phyloP scores from a whole-genome alignment of 2,113 vertebrate genomes.

The Redunca redunca region DNA sequence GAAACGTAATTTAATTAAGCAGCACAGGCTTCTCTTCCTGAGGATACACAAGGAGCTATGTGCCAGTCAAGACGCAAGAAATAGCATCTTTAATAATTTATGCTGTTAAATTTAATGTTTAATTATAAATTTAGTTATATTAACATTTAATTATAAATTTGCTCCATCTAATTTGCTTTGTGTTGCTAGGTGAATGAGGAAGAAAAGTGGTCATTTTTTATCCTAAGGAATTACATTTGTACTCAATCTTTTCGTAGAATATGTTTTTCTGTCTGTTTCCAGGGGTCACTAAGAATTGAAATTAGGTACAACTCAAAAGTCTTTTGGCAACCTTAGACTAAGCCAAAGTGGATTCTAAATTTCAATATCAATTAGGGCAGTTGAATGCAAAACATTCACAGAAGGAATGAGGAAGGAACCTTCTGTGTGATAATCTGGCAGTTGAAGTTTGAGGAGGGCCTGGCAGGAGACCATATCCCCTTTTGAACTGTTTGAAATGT shows the following conservation, averaged over 20 bases:
- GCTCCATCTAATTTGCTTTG: slow-evolving; percentile 4
- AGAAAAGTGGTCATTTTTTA: slow-evolving; percentile 15
- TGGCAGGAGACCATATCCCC: background rate
- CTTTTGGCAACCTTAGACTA: background rate
- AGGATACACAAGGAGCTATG: background rate
- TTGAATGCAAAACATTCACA: background rate
- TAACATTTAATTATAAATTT: slow-evolving; percentile 26
- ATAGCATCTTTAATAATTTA: background rate
- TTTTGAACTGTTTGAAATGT: slow-evolving; percentile 24
- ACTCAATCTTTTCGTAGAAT: background rate
- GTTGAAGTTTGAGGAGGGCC: background rate
- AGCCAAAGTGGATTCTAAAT: slow-evolving; percentile 16
- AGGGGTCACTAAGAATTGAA: slow-evolving; percentile 6
- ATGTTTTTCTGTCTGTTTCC: background rate
- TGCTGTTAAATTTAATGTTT: slow-evolving; percentile 21
- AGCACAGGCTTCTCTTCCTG: background rate
- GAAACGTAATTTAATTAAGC: background rate
- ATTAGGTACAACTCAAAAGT: slow-evolving; percentile 1
- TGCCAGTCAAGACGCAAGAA: background rate
- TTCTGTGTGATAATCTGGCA: background rate
- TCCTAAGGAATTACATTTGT: background rate
- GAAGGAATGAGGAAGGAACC: background rate
- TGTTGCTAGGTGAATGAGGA: background rate
- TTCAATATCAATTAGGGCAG: slow-evolving; percentile 37
- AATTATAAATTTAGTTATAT: background rate